Evolutionary conservation across 2,113 vertebrate genomes (phyloP), one percentile per base, ranked within the genome.

Genomic region (Accipiter cooperii): DNA sequence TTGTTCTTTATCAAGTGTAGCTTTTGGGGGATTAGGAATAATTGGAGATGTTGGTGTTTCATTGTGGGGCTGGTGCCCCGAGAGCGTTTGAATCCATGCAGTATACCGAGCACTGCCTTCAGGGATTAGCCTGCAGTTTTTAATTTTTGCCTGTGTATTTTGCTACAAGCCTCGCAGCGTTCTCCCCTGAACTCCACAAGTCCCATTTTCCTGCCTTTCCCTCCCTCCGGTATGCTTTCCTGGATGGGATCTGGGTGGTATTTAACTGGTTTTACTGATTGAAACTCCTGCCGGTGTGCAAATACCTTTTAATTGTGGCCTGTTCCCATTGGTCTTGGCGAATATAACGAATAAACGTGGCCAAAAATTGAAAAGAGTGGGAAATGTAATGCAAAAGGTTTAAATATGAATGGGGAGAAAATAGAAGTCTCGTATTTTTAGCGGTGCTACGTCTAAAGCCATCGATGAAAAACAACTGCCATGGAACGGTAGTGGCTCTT

Each of bases 21-120:
- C 87, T 94, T 97, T 97, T 96, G 95, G 82, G 94, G 96, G 94
- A 96, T 98, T 96, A 92, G 95, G 92, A 96, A 91, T 96, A 94
- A 94, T 95, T 90, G 95, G 93, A 93, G 91, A 81, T 87, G 90
- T 87, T 91, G 94, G 87, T 93, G 88, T 81, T 94, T 96, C 85
- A 69, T 81, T 93, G 94, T 86, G 94, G 94, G 95, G 93, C 89
- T 86, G 93, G 91, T 95, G 84, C 85, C 91, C 86, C 88, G 89
- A 96, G 89, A 96, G 49, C 2, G 2, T 84, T 93, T 89, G 93
- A 93, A 96, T 90, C 92, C 60, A 28, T 58, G 91, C 83, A 80
- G 86, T 81, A 80, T 46, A 66, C 69, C 0, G 7, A 94, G 93
- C 46, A 5, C n/a, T 94, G 78, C 96, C 96, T 94, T 93, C 84